phyloP scores from a whole-genome alignment of 2,797 vertebrate genomes.

The Mycteria americana region DNA sequence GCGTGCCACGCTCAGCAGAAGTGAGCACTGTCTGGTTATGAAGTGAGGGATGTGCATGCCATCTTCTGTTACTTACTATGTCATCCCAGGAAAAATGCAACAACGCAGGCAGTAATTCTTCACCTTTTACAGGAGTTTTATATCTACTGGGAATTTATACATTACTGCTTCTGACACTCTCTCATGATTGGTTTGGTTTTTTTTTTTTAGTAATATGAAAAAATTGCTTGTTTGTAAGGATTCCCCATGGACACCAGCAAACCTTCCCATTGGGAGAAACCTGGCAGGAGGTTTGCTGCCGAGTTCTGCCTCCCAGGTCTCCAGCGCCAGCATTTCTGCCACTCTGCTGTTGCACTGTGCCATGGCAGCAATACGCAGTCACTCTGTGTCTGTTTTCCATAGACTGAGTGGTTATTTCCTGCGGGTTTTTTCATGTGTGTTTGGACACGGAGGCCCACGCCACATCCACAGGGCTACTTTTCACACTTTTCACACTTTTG shows the following conservation, averaged over 20 bases:
- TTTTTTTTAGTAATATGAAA: background rate
- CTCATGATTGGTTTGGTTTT: background rate
- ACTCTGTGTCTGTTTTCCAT: background rate
- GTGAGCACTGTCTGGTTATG: background rate
- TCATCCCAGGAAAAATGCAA: background rate
- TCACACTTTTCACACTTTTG: background rate
- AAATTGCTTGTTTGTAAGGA: background rate
- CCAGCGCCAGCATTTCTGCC: background rate
- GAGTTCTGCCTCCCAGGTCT: background rate
- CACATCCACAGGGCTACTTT: background rate
- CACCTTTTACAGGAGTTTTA: background rate
- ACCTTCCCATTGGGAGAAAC: background rate
- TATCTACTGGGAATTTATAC: background rate
- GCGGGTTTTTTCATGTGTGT: background rate
- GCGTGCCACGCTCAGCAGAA: background rate
- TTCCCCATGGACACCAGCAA: background rate
- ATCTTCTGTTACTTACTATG: background rate
- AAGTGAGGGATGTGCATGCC: background rate
- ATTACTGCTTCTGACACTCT: background rate
- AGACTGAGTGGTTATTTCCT: background rate
- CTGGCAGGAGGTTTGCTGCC: background rate
- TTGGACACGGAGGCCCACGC: background rate
- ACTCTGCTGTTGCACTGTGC: background rate
- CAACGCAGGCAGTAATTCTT: background rate
- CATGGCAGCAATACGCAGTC: rapidly evolving